Evolutionary conservation across 1,140 invertebrate species (phyloP), one percentile per base, ranked within the genome.

Genomic region (Drosophila paulistorum): DNA sequence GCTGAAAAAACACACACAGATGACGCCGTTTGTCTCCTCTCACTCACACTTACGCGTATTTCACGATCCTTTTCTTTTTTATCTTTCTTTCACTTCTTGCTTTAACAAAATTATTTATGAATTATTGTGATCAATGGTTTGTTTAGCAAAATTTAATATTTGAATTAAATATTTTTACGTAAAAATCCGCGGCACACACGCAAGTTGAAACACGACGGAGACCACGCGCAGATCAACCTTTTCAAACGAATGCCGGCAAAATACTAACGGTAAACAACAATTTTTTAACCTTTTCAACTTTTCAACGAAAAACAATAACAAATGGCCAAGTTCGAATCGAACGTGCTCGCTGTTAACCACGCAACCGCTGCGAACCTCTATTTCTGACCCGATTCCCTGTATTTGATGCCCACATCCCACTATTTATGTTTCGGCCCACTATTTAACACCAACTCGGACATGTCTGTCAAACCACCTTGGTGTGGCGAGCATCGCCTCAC

Each of bases 191-290:
- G 45, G 45, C 45, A 51, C 45, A 48, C 14, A 48, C 14, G 7
- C 14, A 17, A 48, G 14, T 48, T 51, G 45, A 51, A 30, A 67
- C 54, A 54, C 71, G 63, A 59, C 74, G 48, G 41, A 65, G 33
- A 65, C 55, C 45, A 20, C 65, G 68, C 68, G 63, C 74, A 58
- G 64, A 64, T 26, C 20, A 30, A 42, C 37, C 75, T 59, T 59
- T 70, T 77, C 60, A 42, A 62, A 20, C 74, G 71, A 77, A 74
- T 74, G 75, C 75, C 75, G 75, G 75, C 75, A 71, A 74, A 70
- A 68, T 71, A 77, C 75, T 77, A 62, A 73, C 41, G 14, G 39
- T 39, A 60, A 73, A 77, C 65, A 68, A 62, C 30, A 37, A 37
- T 37, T 37, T 37, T 37, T 11, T 11, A 37, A 37, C 10, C 10